phyloP scores from a whole-genome alignment of 2,113 vertebrate genomes.

The Cyanoramphus novaezelandiae region DNA sequence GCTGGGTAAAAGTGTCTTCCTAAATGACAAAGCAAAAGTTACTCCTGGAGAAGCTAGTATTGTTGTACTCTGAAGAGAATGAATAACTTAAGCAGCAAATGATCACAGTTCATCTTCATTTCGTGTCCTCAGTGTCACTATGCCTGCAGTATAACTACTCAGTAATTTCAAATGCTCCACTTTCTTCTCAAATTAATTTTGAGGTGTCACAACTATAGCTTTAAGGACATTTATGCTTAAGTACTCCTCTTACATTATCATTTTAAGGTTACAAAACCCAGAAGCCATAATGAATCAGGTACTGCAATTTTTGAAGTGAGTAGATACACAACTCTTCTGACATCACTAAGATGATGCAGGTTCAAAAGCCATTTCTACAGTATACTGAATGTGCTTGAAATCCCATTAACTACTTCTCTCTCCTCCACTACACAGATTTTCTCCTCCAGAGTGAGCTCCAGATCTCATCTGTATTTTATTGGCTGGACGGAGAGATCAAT shows the following conservation, averaged over 20 bases:
- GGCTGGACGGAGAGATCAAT: not conserved
- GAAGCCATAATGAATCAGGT: not conserved
- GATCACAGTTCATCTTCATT: not conserved
- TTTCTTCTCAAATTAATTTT: not conserved
- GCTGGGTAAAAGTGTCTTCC: not conserved
- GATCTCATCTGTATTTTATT: not conserved
- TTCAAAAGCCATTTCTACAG: not conserved
- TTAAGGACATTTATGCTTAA: not conserved
- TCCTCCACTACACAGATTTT: not conserved
- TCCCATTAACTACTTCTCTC: not conserved
- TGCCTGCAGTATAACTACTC: not conserved
- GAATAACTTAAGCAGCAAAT: not conserved
- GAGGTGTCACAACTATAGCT: not conserved
- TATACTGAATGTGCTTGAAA: not conserved
- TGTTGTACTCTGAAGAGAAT: not conserved
- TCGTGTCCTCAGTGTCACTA: not conserved
- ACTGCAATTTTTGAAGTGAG: not conserved
- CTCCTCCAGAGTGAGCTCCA: not conserved
- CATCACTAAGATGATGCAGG: not conserved
- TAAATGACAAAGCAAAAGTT: not conserved
- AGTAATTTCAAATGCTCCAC: not conserved
- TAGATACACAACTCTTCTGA: not conserved
- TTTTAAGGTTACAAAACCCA: not conserved
- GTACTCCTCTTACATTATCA: not conserved
- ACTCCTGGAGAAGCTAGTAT: not conserved